Evolutionary conservation across 2,797 vertebrate species (phyloP).

Genomic region (Petrocephalus schoutedeni): DNA sequence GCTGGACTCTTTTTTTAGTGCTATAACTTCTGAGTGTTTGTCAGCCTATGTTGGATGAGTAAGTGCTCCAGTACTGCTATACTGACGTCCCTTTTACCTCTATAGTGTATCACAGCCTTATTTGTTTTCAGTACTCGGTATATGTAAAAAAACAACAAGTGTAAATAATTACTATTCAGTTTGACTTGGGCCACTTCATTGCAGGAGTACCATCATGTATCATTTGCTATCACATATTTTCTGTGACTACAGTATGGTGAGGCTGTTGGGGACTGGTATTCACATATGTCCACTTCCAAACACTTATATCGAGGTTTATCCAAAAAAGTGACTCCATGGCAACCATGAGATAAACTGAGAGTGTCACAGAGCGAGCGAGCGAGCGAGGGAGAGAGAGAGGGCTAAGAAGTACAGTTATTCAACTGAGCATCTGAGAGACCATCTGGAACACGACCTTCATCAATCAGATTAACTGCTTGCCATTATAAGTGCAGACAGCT

Average conservation of each 20-base stretch:
- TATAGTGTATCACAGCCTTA: background rate
- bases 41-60: background rate
- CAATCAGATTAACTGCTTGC: conserved; percentile 80
- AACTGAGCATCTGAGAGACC: conserved; percentile 71
- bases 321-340: background rate
- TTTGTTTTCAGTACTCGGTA: background rate
- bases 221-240: background rate
- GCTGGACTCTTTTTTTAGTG: background rate
- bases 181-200: background rate
- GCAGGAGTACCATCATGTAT: background rate
- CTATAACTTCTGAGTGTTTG: background rate
- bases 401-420: conserved; percentile 39
- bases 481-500: conserved; percentile 71
- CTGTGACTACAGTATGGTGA: background rate
- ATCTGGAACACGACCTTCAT: conserved; percentile 81
- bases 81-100: background rate
- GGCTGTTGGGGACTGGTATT: background rate
- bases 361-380: conserved; percentile 6
- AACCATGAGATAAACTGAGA: background rate
- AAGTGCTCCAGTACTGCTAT: background rate
- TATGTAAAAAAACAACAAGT: background rate
- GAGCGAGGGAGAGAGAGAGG: background rate
- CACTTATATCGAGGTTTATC: background rate
- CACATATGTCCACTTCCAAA: background rate
- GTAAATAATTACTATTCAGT: background rate